Evolutionary conservation across 2,888 invertebrate genomes (phyloP).

Genomic region (Pachliopta kotzebuea): DNA sequence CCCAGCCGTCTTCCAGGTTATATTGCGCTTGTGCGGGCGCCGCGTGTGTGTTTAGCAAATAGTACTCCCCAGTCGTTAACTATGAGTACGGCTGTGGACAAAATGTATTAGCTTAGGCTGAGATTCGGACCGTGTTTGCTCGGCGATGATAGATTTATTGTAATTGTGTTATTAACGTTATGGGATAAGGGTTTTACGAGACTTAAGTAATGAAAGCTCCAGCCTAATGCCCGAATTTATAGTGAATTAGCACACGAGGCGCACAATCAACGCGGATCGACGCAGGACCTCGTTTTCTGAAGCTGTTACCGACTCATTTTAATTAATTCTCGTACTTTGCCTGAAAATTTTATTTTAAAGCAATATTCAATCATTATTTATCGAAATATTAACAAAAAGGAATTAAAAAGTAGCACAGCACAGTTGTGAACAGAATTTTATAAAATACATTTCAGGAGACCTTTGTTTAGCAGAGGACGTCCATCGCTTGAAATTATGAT

Average conservation of each 20-base stretch:
- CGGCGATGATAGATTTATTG: constrained; percentile 81
- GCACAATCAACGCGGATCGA: constrained; percentile 35
- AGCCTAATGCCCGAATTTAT: constrained; percentile 76
- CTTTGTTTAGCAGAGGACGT: too few relatives aligned
- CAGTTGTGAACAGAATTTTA: too few relatives aligned
- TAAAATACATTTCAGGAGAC: too few relatives aligned
- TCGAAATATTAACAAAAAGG: neutral
- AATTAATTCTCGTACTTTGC: constrained; percentile 9
- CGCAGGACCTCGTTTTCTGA: constrained; percentile 25
- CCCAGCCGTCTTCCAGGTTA: constrained; percentile 76
- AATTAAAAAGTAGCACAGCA: too few relatives aligned
- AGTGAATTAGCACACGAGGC: constrained; percentile 70
- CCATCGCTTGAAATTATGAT: too few relatives aligned
- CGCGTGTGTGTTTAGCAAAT: constrained; percentile 78
- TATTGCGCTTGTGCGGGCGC: constrained; percentile 76
- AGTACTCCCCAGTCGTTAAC: constrained; percentile 77
- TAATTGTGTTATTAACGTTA: constrained; percentile 81
- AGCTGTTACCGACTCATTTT: constrained; percentile 21
- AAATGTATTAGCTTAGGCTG: constrained; percentile 81
- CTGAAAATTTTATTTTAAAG: neutral
- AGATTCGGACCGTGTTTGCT: constrained; percentile 78
- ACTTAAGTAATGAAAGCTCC: constrained; percentile 79
- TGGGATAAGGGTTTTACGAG: constrained; percentile 80
- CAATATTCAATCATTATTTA: neutral
- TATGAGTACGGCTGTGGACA: constrained; percentile 80